Base-by-base conservation (phyloP, 35 echinoderm and acorn worm genomes). In the Apostichopus japonicus region DNA sequence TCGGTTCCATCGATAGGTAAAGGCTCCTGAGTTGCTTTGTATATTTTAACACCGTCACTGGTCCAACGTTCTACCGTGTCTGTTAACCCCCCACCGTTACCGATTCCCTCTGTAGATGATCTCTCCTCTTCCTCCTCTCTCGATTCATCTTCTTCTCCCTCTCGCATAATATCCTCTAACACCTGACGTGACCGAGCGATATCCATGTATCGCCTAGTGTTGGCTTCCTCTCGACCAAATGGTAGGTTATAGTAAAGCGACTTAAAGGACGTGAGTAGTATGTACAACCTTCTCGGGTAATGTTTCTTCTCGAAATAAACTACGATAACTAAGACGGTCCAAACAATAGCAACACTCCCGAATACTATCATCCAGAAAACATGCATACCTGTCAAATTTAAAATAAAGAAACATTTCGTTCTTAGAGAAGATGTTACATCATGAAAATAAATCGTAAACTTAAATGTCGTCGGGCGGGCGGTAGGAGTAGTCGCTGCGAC, bases 321-420 rank as follows among this genome's bases (percentile, higher is more conserved):
- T 2, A 91, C 71, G 52, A 91, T 77, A 16, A 91, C 90, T 16
- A 91, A 55, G 2, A 91, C 90, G n/a, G 90, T 91, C 90, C 90
- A 91, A 8, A 59, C 2, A 21, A 91, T 91, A 4, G 90, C 90
- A 24, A 91, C 6, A 25, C 54, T 78, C 22, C 90, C 90, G 6
- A 79, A 77, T 11, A 91, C 77, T 4, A 91, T 91, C 90, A 91
- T 91, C 90, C 90, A 91, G 54, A 91, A 91, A 4, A 91, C 53
- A n/a, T 91, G 90, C 16, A 79, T 24, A 91, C 90, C 90, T 91
- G 75, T 16, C 4, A 84, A n/a, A 44, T 0, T 4, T 15, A 89
- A 84, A 10, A 78, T 25, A 78, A 10, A 78, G 77, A 22, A n/a
- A 22, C 23, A n/a, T 9, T 10, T n/a, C 23, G 17, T 77, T 9